Percentiles rank a stretch among this genome's conserved stretches.
These are phyloP conservation scores for Frieseomelitta varia DNA, from an alignment of 1,140 invertebrate genomes.

Conservation along the genomic window DNA sequence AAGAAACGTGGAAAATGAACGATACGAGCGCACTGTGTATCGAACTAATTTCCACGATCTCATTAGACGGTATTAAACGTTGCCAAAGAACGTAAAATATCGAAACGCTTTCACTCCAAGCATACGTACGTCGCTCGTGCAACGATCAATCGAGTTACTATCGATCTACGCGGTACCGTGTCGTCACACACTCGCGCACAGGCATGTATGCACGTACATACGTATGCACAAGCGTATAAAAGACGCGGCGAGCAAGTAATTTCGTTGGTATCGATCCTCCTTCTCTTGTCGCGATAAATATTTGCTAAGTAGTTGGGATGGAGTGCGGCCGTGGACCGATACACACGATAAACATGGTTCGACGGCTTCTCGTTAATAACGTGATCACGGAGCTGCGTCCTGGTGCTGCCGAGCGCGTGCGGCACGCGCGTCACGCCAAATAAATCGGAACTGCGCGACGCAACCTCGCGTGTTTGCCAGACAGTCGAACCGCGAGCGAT, in stretches of 20 bases:
- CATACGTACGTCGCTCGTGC: neutral
- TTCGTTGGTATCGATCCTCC: constrained; percentile 31
- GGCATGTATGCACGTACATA: too few relatives aligned
- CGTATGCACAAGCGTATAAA: neutral
- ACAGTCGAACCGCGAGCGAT: constrained; percentile 30
- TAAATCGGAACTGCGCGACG: constrained; percentile 25
- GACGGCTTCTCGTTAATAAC: constrained; percentile 32
- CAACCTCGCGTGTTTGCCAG: constrained; percentile 30
- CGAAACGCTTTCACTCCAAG: neutral
- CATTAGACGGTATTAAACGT: neutral
- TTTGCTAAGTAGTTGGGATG: constrained; percentile 28
- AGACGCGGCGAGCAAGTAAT: constrained; percentile 18
- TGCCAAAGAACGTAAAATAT: neutral
- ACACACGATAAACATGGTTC: constrained; percentile 12
- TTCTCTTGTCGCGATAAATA: constrained; percentile 27
- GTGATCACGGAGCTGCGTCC: constrained; percentile 15
- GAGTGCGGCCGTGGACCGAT: neutral
- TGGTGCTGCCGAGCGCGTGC: neutral
- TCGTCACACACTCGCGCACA: neutral
- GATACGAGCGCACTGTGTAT: too few relatives aligned
- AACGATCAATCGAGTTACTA: constrained; percentile 1
- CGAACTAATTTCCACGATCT: neutral
- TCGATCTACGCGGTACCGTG: neutral
- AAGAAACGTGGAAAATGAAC: neutral
- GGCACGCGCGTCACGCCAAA: constrained; percentile 22